A percentile compares a stretch with the other conserved stretches of the same genome.
Conservation (phyloP, 2,888 invertebrate genomes). For the Caenorhabditis drosophilae region DNA sequence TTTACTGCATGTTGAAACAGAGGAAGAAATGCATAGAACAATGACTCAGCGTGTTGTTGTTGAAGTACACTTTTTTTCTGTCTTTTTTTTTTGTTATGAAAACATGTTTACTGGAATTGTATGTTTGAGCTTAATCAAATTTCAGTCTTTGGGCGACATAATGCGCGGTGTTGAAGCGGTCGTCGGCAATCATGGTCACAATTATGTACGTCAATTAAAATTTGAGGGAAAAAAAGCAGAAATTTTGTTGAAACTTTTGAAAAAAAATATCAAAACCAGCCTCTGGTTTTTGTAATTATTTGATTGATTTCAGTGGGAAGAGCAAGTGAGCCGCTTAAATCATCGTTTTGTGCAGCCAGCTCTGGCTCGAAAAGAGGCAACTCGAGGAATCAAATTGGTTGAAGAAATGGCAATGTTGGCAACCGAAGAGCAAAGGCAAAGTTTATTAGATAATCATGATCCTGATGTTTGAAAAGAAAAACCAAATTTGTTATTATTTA, state of each 20-base stretch:
- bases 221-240: neutral
- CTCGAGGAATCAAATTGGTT: slow-evolving; percentile 22
- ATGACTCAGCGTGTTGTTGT: slow-evolving; percentile 45
- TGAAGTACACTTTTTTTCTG: slow-evolving; percentile 33
- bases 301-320: slow-evolving; percentile 37
- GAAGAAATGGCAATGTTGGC: slow-evolving; percentile 23
- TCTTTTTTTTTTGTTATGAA: slow-evolving; percentile 1
- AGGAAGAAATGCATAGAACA: slow-evolving; percentile 40
- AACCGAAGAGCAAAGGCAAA: slow-evolving; percentile 25
- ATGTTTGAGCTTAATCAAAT: neutral
- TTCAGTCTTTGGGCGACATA: slow-evolving; percentile 59
- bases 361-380: slow-evolving; percentile 21
- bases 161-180: slow-evolving; percentile 65
- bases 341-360: slow-evolving; percentile 27
- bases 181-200: slow-evolving; percentile 53
- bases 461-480: neutral
- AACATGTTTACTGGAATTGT: neutral
- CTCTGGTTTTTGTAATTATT: neutral
- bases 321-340: slow-evolving; percentile 27
- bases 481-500: neutral
- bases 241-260: neutral
- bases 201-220: slow-evolving; percentile 32
- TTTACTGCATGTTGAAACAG: slow-evolving; percentile 84
- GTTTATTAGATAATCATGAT: slow-evolving; percentile 7
- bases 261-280: neutral